These are phyloP conservation scores for Alviniconcha strummeri DNA, from an alignment of 2,888 invertebrate species.

Conservation along the genomic window DNA sequence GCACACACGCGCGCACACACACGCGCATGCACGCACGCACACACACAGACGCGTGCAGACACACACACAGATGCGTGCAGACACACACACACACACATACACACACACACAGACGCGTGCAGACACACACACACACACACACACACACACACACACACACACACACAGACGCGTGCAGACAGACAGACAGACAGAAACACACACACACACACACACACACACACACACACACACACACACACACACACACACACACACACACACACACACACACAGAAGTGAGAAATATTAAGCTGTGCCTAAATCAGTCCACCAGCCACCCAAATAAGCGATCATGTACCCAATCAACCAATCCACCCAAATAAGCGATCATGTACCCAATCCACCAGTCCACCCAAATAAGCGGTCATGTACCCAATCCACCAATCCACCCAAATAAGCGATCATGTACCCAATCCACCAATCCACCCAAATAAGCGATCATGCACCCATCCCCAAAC, in stretches of 20 bases:
- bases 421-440: no score
- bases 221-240: conserved; percentile 13
- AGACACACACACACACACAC: background rate
- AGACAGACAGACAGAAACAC: background rate
- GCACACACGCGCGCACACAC: conserved; percentile 4
- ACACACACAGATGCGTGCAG: background rate
- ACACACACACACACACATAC: background rate
- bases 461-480: no score
- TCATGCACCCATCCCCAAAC: no score
- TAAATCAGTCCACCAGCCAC: no score
- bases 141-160: background rate
- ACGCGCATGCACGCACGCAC: background rate
- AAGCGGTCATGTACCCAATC: no score
- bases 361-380: no score
- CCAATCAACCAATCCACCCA: no score
- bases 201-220: conserved; percentile 15
- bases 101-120: background rate
- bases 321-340: no score
- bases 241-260: conserved; percentile 15
- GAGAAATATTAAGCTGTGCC: no score
- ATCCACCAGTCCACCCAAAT: background rate
- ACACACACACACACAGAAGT: no score
- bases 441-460: no score
- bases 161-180: background rate
- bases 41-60: background rate